Evolutionary conservation across 2,888 invertebrate genomes (phyloP), one percentile per base, ranked within the genome.

Genomic region (Amiota communis): DNA sequence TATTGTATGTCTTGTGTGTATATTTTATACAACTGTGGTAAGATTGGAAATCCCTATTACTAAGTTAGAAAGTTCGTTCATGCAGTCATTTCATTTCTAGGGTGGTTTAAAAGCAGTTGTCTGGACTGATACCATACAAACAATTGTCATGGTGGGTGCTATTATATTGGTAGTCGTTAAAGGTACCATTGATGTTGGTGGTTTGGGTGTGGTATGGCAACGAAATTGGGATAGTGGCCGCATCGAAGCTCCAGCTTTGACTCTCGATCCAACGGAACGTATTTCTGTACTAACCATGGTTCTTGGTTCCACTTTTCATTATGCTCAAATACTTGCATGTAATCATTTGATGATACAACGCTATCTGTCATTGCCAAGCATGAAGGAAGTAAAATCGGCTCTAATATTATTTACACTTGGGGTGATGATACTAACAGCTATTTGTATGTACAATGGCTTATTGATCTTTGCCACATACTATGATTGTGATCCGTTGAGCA

Each of bases 1-100:
- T 0, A 92, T 95, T 15, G 95, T 96, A 1, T 96, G 96, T 88
- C 89, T 94, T 53, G 87, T 89, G 92, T 80, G 95, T 90, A 97
- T 97, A 83, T 96, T 97, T 90, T 98, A 98, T 90, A 97, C 97
- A 0, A 95, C 96, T 74, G 96, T 78, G 95, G 96, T 91, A 94
- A 95, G 82, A 15, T 61, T 15, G 3, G 11, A n/a, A n/a, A n/a
- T n/a, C n/a, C 15, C 15, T 53, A 6, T 36, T 36, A 6, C 6
- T 2, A 36, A 36, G 36, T 6, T 36, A 36, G 8, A 53, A 15
- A 53, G 13, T 8, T 15, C 15, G 4, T 53, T 0, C 11, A n/a
- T 1, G 12, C 15, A 15, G 13, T 53, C 2, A n/a, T 53, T 53
- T 53, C 15, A 8, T n/a, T 23, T 59, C 71, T 76, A 94, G 94